These are phyloP conservation scores for Bucorvus abyssinicus DNA, from an alignment of 2,797 vertebrate genomes.

Conservation along the genomic window DNA sequence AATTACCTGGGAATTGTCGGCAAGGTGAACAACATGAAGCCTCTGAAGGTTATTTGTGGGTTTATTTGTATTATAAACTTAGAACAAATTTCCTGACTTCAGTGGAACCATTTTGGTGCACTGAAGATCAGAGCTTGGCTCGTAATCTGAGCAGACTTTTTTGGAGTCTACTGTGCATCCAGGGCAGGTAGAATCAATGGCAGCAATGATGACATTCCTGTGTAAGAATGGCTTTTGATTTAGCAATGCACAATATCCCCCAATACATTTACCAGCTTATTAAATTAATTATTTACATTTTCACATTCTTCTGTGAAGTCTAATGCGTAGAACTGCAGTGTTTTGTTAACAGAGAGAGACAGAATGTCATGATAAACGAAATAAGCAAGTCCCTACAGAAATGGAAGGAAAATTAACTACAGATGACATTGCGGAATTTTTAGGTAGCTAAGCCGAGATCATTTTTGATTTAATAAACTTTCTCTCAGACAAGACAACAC, in stretches of 20 bases:
- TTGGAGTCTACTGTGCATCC: background rate
- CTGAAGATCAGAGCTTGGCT: background rate
- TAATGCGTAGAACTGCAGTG: background rate
- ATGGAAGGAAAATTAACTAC: background rate
- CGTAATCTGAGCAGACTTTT: background rate
- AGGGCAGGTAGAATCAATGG: background rate
- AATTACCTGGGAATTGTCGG: background rate
- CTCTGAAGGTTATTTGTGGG: background rate
- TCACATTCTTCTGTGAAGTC: background rate
- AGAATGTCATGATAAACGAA: background rate
- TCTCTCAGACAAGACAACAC: background rate
- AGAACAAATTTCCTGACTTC: background rate
- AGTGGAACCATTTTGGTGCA: background rate
- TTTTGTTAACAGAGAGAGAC: background rate
- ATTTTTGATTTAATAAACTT: background rate
- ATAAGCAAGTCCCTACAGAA: background rate
- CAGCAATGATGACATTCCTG: background rate
- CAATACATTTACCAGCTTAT: background rate
- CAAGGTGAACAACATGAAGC: background rate
- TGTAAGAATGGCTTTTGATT: background rate
- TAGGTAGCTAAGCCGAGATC: background rate
- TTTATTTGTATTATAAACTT: background rate
- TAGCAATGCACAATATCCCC: background rate
- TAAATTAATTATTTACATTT: background rate
- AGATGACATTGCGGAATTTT: background rate